These are phyloP conservation scores for Lanius collurio DNA, from an alignment of 2,113 vertebrate genomes.

Conservation along the genomic window DNA sequence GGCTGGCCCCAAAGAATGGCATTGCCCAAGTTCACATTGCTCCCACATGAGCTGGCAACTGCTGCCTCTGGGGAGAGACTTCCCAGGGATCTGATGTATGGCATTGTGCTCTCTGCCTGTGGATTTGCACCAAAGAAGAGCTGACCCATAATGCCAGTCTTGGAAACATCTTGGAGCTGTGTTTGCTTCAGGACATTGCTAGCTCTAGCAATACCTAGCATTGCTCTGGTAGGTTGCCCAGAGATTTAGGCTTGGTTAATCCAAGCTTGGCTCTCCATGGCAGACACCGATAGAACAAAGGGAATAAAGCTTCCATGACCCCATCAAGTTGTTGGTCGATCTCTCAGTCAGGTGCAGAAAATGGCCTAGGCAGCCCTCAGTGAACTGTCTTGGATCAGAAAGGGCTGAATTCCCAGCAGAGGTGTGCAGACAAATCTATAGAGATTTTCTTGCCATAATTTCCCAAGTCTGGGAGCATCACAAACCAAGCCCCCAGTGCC, in stretches of 20 bases:
- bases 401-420: background rate
- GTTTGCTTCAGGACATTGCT: background rate
- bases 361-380: slow-evolving; percentile 11
- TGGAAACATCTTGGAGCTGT: slow-evolving; percentile 37
- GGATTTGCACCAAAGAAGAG: slow-evolving; percentile 33
- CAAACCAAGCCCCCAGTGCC: fast-evolving
- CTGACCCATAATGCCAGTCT: slow-evolving; percentile 19
- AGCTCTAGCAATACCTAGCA: background rate
- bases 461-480: background rate
- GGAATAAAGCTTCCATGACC: slow-evolving; percentile 58
- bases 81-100: background rate
- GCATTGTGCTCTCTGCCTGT: slow-evolving; percentile 1
- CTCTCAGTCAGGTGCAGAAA: slow-evolving; percentile 63
- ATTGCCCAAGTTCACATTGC: background rate
- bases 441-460: slow-evolving; percentile 14
- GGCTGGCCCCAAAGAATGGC: background rate
- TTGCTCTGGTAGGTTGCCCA: slow-evolving; percentile 64
- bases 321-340: slow-evolving; percentile 26
- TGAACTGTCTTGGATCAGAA: background rate
- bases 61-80: background rate
- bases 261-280: slow-evolving; percentile 56
- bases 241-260: slow-evolving; percentile 63
- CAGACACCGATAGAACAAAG: slow-evolving; percentile 66
- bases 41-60: background rate
- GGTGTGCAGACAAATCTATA: background rate